These are phyloP conservation scores for Plodia interpunctella DNA, from an alignment of 1,140 invertebrate genomes.

Conservation along the genomic window DNA sequence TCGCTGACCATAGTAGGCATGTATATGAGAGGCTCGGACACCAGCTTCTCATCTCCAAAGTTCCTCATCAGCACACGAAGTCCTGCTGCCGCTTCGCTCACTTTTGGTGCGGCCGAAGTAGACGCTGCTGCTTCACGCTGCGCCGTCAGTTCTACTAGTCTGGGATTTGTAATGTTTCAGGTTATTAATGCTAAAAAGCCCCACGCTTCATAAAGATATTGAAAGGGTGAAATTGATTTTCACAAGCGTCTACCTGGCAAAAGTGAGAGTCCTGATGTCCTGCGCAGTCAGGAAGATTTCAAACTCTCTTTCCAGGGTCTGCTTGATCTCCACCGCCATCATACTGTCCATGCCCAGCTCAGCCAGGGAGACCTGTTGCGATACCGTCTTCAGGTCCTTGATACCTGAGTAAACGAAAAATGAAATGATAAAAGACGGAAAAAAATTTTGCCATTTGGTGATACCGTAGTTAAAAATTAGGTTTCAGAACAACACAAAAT, in stretches of 20 bases:
- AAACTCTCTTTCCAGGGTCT: conserved; percentile 89
- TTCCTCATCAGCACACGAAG: conserved; percentile 76
- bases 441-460: no score
- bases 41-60: conserved; percentile 76
- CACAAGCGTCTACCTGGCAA: conserved; percentile 56
- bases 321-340: conserved; percentile 93
- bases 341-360: conserved; percentile 94
- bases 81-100: conserved; percentile 52
- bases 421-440: no score
- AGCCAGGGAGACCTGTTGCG: conserved; percentile 80
- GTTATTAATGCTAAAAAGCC: neutral
- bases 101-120: conserved; percentile 53
- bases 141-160: conserved; percentile 80
- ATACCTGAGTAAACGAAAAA: conserved; percentile 43
- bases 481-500: no score
- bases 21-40: conserved; percentile 63
- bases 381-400: conserved; percentile 73
- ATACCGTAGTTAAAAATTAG: no score
- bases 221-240: no score
- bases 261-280: conserved; percentile 83
- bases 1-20: conserved; percentile 72
- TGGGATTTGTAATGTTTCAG: conserved; percentile 25
- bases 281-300: conserved; percentile 87
- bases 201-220: no score
- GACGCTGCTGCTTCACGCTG: conserved; percentile 70